Evolutionary conservation across 2,888 invertebrate genomes (phyloP), one percentile per base, ranked within the genome.

Genomic region (Dusona sp.): DNA sequence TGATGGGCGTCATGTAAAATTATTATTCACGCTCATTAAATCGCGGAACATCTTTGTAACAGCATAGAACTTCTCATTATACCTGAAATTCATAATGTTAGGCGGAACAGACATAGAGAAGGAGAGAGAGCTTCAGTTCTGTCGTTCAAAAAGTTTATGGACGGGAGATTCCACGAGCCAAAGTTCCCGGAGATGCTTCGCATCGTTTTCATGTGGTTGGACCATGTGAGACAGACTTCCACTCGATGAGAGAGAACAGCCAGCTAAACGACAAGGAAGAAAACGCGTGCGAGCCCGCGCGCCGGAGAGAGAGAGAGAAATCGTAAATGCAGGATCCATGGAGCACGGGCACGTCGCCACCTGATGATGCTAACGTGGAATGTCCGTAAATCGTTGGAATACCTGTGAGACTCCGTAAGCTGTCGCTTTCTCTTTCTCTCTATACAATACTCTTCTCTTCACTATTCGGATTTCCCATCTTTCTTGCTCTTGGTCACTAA

Each of bases 381-480:
- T 84, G 84, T 77, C 68, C 79, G 64, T 73, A 65, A 84, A 88
- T 88, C 64, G 84, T 87, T 84, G 83, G 70, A 87, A 86, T 83
- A 86, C 80, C 84, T 64, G 57, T 19, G 80, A 73, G 38, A 64
- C 22, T 51, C 64, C 67, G 48, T 48, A 25, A 42, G 48, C 38
- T 38, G 61, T 72, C 67, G 19, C 33, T 45, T 16, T 72, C 72
- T 54, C 72, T 51, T 33, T 33, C 42, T 73, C 79, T 19, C 19
- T 48, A 25, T 29, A 45, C n/a, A 25, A 54, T 77, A 38, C 54
- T 22, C 78, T 36, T 65, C 70, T 68, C 16, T 61, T 70, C 51
- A 42, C 42, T n/a, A 38, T 45, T 51, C 64, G 13, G 61, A 61
- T 68, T 68, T 61, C 25, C 22, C 74, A 68, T 51, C 64, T 68